phyloP scores from a whole-genome alignment of 2,888 invertebrate genomes.

The Rhamnusium bicolor region DNA sequence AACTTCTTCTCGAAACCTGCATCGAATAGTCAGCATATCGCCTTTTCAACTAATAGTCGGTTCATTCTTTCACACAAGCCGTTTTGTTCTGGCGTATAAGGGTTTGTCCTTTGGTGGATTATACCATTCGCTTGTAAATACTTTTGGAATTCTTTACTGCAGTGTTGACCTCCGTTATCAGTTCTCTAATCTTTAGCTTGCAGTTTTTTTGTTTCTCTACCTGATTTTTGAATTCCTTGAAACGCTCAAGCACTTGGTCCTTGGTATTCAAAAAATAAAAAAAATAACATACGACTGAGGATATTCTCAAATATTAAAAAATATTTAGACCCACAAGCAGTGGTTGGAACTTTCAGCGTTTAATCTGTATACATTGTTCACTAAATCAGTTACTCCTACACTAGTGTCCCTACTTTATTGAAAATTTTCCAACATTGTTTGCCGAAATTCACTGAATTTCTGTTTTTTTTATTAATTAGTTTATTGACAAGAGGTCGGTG shows the following conservation, averaged over 20 bases:
- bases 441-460: too few species aligned
- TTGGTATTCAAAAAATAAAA: constrained; percentile 20
- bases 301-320: too few species aligned
- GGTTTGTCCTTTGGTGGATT: neutral
- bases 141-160: neutral
- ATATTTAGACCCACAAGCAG: too few species aligned
- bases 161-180: constrained; percentile 44
- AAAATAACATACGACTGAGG: too few species aligned
- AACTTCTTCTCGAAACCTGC: neutral
- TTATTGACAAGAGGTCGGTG: constrained; percentile 16
- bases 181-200: constrained; percentile 36
- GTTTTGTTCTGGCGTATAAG: neutral
- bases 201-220: constrained; percentile 43
- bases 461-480: constrained; percentile 51
- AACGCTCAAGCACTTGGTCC: constrained; percentile 36
- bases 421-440: too few species aligned
- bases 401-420: too few species aligned
- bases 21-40: neutral
- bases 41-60: neutral
- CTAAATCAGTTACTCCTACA: too few species aligned
- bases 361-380: too few species aligned
- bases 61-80: neutral
- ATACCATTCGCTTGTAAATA: neutral
- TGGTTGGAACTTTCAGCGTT: too few species aligned
- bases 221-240: constrained; percentile 34